phyloP scores from a whole-genome alignment of 2,113 vertebrate species.

The Holacanthus passer region DNA sequence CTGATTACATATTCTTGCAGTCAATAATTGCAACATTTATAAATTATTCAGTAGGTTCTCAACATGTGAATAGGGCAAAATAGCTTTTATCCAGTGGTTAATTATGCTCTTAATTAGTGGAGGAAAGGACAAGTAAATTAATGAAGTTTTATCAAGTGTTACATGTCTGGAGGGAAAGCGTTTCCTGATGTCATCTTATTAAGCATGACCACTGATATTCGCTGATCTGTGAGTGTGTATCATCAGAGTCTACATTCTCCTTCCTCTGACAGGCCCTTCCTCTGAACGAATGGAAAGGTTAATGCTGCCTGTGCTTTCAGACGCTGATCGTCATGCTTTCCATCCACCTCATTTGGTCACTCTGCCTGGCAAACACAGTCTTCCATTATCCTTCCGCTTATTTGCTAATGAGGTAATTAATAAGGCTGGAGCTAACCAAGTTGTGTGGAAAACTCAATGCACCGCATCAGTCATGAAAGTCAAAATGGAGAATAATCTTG shows the following conservation, averaged over 20 bases:
- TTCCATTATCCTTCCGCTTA: conserved; percentile 55
- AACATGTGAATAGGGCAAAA: conserved; percentile 25
- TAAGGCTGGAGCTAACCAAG: conserved; percentile 46
- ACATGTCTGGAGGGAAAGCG: conserved; percentile 45
- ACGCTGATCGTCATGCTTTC: conserved; percentile 24
- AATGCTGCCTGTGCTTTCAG: conserved; percentile 40
- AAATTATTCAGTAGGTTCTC: conserved; percentile 45
- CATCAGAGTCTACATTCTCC: conserved; percentile 11
- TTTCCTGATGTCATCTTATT: conserved; percentile 62
- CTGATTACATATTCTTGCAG: conserved; percentile 19
- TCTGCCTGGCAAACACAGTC: conserved; percentile 11
- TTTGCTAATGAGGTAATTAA: conserved; percentile 72
- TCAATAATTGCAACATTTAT: conserved; percentile 20
- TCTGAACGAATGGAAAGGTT: conserved; percentile 52
- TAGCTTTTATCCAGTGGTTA: conserved; percentile 49
- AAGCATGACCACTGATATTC: conserved; percentile 42
- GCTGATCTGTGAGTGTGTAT: conserved; percentile 34
- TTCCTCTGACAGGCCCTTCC: not conserved
- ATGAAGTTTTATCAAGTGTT: conserved; percentile 42
- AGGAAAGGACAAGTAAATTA: conserved; percentile 41
- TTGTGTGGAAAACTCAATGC: conserved; percentile 23
- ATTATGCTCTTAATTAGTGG: conserved; percentile 47
- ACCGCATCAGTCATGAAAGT: conserved; percentile 24
- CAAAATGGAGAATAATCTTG: conserved; percentile 5
- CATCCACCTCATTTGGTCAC: conserved; percentile 14